phyloP scores from a whole-genome alignment of 2,113 vertebrate genomes.

The Pleuronectes platessa region DNA sequence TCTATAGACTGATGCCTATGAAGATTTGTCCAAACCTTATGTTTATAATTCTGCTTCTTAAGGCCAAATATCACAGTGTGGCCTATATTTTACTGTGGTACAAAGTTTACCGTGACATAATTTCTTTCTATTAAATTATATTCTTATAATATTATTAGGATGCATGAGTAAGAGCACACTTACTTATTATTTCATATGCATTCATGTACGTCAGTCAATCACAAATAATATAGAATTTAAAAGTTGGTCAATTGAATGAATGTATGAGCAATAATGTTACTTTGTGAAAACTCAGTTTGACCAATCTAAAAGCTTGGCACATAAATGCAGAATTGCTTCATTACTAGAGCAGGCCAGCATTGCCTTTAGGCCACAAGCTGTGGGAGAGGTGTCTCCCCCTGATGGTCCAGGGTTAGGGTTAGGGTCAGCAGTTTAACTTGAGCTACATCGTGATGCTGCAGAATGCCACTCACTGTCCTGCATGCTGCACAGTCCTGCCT shows the following conservation, averaged over 20 bases:
- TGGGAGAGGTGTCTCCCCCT: constrained; percentile 3
- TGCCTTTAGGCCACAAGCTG: neutral
- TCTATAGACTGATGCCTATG: neutral
- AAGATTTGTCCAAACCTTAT: neutral
- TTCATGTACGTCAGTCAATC: neutral
- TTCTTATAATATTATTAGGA: neutral
- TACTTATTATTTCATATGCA: neutral
- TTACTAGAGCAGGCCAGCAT: constrained; percentile 28
- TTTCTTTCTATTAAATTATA: neutral
- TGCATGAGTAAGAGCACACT: neutral
- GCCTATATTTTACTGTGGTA: neutral
- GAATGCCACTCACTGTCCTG: neutral
- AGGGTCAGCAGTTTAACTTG: constrained; percentile 35
- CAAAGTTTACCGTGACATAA: neutral
- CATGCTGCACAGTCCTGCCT: neutral
- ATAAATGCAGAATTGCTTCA: neutral
- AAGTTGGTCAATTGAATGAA: neutral
- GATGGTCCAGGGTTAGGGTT: constrained; percentile 25
- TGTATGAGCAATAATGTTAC: neutral
- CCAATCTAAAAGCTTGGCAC: neutral
- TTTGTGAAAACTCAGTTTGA: neutral
- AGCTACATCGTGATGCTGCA: constrained; percentile 25
- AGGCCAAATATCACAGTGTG: neutral
- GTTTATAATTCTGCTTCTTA: neutral
- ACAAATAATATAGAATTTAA: neutral